Evolutionary conservation across 1,140 invertebrate genomes (phyloP), one percentile per base, ranked within the genome.

Genomic region (Platyscapa corneri): DNA sequence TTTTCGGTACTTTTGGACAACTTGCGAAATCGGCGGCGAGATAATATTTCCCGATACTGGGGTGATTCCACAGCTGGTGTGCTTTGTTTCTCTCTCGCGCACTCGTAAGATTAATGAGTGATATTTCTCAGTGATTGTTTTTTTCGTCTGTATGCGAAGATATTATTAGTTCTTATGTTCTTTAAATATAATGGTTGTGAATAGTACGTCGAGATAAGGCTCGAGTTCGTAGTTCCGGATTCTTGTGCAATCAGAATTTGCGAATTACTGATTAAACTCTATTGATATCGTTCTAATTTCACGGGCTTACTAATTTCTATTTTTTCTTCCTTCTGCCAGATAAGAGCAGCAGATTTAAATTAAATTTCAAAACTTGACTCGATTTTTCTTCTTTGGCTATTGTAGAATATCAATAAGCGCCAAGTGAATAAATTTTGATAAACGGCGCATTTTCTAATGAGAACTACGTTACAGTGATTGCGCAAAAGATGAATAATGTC

Each of bases 121-220:
- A 77, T 77, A 67, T 77, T 77, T 83, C 30, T 23, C n/a, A 32
- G 8, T 67, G 16, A 37, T 67, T 83, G 37, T 65, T 27, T 83
- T 34, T 77, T n/a, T 65, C 60, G 7, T 42, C 30, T 42, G 8
- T 39, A 76, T 64, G 46, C 70, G 56, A 39, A 46, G 82, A 74
- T 70, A 70, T 49, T 77, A 78, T 83, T 83, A 75, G 49, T 75
- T 75, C 23, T 74, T 74, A 12, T 20, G 56, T 53, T 79, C 77
- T 79, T 64, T 39, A 64, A 74, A 60, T 46, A 34, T 56, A 56
- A 74, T 37, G 32, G 34, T 67, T 12, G 39, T 56, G 32, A 75
- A 75, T 49, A 75, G 67, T 23, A 23, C 14, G 70, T 14, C 23
- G 8, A 78, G 76, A 84, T 84, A 84, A 84, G 76, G 60, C 37